phyloP scores from a whole-genome alignment of 2,888 invertebrate genomes.

The Cheilosia impressa region DNA sequence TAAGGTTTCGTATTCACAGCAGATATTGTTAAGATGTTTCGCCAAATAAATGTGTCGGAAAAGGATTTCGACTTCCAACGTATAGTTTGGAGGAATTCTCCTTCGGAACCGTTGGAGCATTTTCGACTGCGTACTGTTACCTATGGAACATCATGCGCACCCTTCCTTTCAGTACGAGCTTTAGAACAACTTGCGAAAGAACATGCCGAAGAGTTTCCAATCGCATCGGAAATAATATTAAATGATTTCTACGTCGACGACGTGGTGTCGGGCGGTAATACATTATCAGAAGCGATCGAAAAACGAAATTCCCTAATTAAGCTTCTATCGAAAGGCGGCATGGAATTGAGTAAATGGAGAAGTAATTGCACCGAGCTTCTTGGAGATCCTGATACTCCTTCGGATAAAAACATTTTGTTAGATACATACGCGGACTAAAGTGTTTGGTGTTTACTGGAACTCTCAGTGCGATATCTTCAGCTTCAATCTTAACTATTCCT shows the following conservation, averaged over 20 bases:
- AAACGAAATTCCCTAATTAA: neutral
- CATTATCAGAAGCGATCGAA: neutral
- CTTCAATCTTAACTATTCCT: neutral
- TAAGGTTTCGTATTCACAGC: slow-evolving; percentile 1
- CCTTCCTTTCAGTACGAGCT: neutral
- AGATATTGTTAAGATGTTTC: slow-evolving; percentile 23
- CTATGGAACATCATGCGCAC: too few relatives aligned
- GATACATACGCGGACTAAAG: neutral
- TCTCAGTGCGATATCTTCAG: neutral
- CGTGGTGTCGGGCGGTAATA: neutral
- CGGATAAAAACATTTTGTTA: too few relatives aligned
- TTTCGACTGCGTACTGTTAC: too few relatives aligned
- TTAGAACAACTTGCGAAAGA: slow-evolving; percentile 23
- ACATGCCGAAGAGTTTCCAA: neutral
- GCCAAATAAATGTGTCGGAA: slow-evolving; percentile 12
- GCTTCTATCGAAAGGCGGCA: neutral
- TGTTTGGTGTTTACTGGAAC: slow-evolving; percentile 8
- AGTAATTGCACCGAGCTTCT: too few relatives aligned
- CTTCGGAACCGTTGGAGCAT: too few relatives aligned
- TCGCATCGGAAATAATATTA: slow-evolving; percentile 2
- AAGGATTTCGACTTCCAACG: neutral
- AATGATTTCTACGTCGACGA: slow-evolving; percentile 28
- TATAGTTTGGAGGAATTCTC: too few relatives aligned
- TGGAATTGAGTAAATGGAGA: too few relatives aligned
- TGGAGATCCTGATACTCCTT: too few relatives aligned